Evolutionary conservation across 2,888 invertebrate genomes (phyloP).

Genomic region (Tuberolachnus salignus): DNA sequence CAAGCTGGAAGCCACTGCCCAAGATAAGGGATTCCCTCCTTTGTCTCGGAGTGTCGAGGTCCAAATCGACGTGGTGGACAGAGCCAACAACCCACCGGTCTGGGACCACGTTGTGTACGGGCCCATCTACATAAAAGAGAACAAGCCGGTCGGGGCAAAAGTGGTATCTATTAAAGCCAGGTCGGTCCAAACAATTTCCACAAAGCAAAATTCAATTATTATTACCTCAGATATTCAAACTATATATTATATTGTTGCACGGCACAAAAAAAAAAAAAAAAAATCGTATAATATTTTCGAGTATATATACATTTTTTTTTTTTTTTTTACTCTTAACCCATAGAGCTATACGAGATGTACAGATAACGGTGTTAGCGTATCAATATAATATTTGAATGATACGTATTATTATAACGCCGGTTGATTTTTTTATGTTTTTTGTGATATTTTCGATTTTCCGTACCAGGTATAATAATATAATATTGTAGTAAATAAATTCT

Average conservation of each 20-base stretch:
- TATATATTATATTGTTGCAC: conserved; percentile 28
- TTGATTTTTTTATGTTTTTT: neutral
- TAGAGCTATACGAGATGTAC: conserved; percentile 27
- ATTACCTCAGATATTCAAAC: neutral
- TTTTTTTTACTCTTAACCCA: conserved; percentile 47
- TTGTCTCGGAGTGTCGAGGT: conserved; percentile 96
- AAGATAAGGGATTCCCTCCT: conserved; percentile 95
- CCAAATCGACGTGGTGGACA: conserved; percentile 97
- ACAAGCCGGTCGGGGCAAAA: conserved; percentile 96
- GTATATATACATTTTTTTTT: conserved; percentile 41
- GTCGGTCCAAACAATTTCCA: conserved; percentile 70
- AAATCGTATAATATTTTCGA: conserved; percentile 21
- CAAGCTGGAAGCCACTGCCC: conserved; percentile 97
- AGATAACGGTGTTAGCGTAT: conserved; percentile 14
- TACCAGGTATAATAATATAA: too few relatives aligned
- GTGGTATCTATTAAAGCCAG: conserved; percentile 98
- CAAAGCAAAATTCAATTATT: conserved; percentile 21
- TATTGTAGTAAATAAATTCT: too few relatives aligned
- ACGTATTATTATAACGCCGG: conserved; percentile 3
- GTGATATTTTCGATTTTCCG: neutral
- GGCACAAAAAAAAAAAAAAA: conserved; percentile 29
- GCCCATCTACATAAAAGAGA: conserved; percentile 96
- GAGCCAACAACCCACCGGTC: conserved; percentile 96
- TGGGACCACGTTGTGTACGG: conserved; percentile 97
- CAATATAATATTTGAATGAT: conserved; percentile 15